Base-by-base conservation (phyloP, 2,113 vertebrate genomes). In the Ursus arctos region DNA sequence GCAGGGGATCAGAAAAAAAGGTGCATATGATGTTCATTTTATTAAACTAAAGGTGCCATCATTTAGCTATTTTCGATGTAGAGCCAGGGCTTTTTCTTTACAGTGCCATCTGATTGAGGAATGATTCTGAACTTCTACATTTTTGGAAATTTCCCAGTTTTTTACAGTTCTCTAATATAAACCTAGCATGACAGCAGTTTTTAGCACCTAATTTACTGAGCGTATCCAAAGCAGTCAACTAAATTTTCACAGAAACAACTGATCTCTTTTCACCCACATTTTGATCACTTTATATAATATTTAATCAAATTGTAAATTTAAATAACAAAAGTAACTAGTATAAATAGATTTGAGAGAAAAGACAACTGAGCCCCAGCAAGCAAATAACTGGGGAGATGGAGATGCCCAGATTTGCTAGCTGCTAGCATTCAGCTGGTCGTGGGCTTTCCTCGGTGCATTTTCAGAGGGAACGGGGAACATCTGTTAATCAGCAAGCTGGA, bases 221-320 rank as follows among this genome's bases (percentile, higher is more conserved):
- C 28, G 0, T 57, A 33, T 83, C 59, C 6, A 71, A 92, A 94
- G n/a, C 43, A 71, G 47, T 88, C 31, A 53, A 72, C 15, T 63
- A 65, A 49, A 69, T 85, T 71, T 96, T 94, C 47, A 33, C 24
- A 82, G 71, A 57, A 94, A 71, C 26, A 79, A 65, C 28, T 83
- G n/a, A 84, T 79, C 6, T 88, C 63, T 82, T 81, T 96, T 85
- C 13, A 77, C 4, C 7, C 24, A 31, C 6, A 49, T 79, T 95
- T 93, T 85, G 51, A 77, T 88, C 14, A 82, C 28, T 97, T 83
- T 85, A 31, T 40, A 26, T 79, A 79, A n/a, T 88, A 91, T 53
- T 82, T 96, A 92, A 80, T 26, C 14, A 82, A 93, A 92, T 96
- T 91, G 36, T 77, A 69, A 85, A 92, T 79, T 84, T 69, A 76